A percentile compares a stretch with the other conserved stretches of the same genome.
Conservation (phyloP, 2,888 invertebrate genomes). For the Pimpla rufipes region DNA sequence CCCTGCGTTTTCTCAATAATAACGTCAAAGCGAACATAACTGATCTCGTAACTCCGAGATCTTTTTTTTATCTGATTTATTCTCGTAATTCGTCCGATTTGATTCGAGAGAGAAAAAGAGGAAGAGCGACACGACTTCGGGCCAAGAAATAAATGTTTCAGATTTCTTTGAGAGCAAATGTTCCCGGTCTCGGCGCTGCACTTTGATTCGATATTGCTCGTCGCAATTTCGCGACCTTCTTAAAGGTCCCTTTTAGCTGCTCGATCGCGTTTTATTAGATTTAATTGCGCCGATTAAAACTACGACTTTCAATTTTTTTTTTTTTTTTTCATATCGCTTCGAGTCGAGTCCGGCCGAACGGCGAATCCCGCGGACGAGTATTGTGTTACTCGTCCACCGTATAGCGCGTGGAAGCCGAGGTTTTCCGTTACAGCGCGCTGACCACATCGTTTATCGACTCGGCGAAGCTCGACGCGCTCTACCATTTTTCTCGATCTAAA, state of each 20-base stretch:
- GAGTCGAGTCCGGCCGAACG: background rate
- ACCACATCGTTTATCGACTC: slow-evolving; percentile 34
- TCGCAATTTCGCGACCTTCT: background rate
- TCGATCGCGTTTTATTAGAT: background rate
- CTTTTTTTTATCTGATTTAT: too few species aligned
- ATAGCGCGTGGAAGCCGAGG: background rate
- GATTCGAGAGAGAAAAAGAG: too few species aligned
- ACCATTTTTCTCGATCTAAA: slow-evolving; percentile 40
- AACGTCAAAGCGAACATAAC: background rate
- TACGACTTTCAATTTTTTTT: background rate
- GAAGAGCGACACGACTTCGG: too few species aligned
- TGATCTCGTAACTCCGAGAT: background rate
- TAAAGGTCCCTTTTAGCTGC: background rate
- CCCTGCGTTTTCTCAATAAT: background rate
- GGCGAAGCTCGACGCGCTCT: slow-evolving; percentile 28
- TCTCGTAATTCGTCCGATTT: too few species aligned
- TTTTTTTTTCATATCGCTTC: background rate
- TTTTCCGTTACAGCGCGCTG: slow-evolving; percentile 15
- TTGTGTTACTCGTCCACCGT: background rate
- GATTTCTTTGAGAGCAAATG: background rate
- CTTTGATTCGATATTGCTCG: background rate
- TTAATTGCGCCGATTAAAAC: background rate
- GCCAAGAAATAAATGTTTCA: background rate
- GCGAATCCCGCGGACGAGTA: background rate
- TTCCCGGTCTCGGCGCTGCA: background rate